Percentiles rank a stretch among this genome's conserved stretches.
phyloP scores from a whole-genome alignment of 2,113 vertebrate genomes.

The Trichechus manatus region DNA sequence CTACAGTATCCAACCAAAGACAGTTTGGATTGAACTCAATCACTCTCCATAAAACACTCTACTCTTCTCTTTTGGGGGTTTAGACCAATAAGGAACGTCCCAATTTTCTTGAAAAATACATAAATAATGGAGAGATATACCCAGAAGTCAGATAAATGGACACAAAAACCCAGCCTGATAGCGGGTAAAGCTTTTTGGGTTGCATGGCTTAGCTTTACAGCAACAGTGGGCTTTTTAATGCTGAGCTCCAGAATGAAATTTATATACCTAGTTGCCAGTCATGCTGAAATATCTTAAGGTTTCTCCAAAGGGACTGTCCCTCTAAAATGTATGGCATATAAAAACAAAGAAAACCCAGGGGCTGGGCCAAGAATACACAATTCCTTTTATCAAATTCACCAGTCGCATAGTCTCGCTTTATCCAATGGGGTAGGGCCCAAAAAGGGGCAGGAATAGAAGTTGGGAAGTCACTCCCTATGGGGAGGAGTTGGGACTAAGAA shows the following conservation, averaged over 20 bases:
- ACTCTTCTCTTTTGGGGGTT: not conserved
- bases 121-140: not conserved
- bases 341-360: not conserved
- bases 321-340: not conserved
- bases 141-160: not conserved
- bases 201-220: not conserved
- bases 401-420: not conserved
- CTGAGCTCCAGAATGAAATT: not conserved
- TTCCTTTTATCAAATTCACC: not conserved
- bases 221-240: not conserved
- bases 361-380: not conserved
- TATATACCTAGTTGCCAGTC: not conserved
- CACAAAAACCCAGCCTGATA: not conserved
- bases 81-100: not conserved
- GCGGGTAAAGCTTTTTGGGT: not conserved
- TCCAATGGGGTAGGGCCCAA: not conserved
- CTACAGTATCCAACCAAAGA: not conserved
- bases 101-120: conserved; percentile 41
- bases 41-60: not conserved
- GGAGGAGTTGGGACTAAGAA: not conserved
- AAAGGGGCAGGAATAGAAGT: not conserved
- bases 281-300: not conserved
- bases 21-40: not conserved
- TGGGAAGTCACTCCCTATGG: not conserved
- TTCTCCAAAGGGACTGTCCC: not conserved